phyloP scores from a whole-genome alignment of 2,888 invertebrate species.

The Caenorhabditis sp. region DNA sequence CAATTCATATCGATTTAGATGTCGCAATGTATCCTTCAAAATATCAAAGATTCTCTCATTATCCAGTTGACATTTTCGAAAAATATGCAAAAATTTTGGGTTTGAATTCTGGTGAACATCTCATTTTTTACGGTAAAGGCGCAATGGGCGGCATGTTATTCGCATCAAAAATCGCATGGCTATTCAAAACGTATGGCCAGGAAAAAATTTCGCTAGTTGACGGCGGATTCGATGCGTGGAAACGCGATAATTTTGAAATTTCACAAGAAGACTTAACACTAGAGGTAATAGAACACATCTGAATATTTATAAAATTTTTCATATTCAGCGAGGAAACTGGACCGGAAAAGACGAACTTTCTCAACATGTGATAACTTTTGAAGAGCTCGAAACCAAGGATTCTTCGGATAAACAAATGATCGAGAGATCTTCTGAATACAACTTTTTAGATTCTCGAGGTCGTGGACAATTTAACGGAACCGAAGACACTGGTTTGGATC shows the following conservation, averaged over 20 bases:
- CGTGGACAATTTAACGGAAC: constrained; percentile 63
- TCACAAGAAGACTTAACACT: constrained; percentile 28
- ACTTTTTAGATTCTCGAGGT: constrained; percentile 62
- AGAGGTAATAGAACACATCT: too few relatives aligned
- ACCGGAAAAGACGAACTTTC: constrained; percentile 36
- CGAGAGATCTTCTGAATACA: constrained; percentile 47
- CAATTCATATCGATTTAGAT: constrained; percentile 58
- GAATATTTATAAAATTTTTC: too few relatives aligned
- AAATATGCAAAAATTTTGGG: constrained; percentile 57
- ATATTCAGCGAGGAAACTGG: constrained; percentile 46
- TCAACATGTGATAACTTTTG: constrained; percentile 50
- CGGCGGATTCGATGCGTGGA: constrained; percentile 62
- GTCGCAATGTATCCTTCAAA: constrained; percentile 59
- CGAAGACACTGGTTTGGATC: constrained; percentile 57
- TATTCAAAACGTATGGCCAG: constrained; percentile 65
- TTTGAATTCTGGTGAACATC: constrained; percentile 56
- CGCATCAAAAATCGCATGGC: constrained; percentile 57
- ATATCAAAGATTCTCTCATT: constrained; percentile 58
- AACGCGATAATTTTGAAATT: constrained; percentile 38
- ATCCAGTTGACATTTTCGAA: constrained; percentile 57
- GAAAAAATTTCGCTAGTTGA: constrained; percentile 59
- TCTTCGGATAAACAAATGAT: constrained; percentile 37
- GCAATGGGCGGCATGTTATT: constrained; percentile 64
- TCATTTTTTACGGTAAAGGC: constrained; percentile 61
- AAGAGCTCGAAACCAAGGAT: constrained; percentile 50